Conservation (phyloP, 2,113 vertebrate species). For the Chionis minor region DNA sequence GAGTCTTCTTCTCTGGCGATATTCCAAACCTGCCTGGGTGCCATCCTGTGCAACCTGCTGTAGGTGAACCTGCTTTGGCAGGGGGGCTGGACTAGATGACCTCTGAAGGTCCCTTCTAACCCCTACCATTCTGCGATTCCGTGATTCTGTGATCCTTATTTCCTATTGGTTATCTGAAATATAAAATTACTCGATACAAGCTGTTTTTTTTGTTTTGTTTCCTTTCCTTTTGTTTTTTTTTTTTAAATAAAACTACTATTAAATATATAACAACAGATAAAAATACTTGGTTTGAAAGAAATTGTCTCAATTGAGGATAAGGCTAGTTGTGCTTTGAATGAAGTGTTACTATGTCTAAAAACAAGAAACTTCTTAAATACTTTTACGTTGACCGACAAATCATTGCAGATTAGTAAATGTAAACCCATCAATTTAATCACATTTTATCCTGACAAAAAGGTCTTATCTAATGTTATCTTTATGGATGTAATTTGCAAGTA, state of each 20-base stretch:
- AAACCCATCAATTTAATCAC: conserved; percentile 40
- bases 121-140: too few species aligned
- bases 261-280: background rate
- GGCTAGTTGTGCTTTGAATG: background rate
- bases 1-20: too few species aligned
- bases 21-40: too few species aligned
- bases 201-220: background rate
- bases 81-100: too few species aligned
- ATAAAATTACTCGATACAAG: background rate
- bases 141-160: background rate
- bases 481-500: conserved; percentile 48
- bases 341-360: conserved; percentile 32
- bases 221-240: background rate
- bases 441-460: conserved; percentile 41
- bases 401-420: conserved; percentile 30
- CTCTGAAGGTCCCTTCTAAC: too few species aligned
- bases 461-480: conserved; percentile 54
- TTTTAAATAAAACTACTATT: background rate
- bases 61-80: too few species aligned
- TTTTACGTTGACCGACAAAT: conserved; percentile 13
- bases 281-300: background rate
- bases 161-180: background rate
- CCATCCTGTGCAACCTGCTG: too few species aligned
- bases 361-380: conserved; percentile 13
- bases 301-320: background rate